Percentiles rank a stretch among this genome's conserved stretches.
Evolutionary conservation across 2,113 vertebrate genomes (phyloP).

Genomic region (western clawed frog (Xenopus tropicalis)): UCB_Xtro_10.0 CM004446.2:116421501-116422000

Average conservation of each 20-base stretch:
- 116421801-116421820: not conserved
- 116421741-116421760: slow-evolving; percentile 2
- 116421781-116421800: not conserved
- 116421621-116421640: not conserved
- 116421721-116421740: not conserved
- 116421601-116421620: not conserved
- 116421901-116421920: not conserved
- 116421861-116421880: not conserved
- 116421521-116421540: not conserved
- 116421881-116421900: not conserved
- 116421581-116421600: slow-evolving; percentile 5
- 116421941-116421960: not conserved
- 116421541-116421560: not conserved
- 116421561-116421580: not conserved
- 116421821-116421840: not conserved
- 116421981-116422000: no score
- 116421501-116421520: not conserved
- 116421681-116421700: not conserved
- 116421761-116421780: not conserved
- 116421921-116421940: not conserved
- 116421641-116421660: not conserved
- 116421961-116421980: no score
- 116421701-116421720: not conserved
- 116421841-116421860: not conserved
- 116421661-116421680: not conserved